These are phyloP conservation scores for Drosophila vallismaia DNA, from an alignment of 2,888 invertebrate species.

Conservation along the genomic window DNA sequence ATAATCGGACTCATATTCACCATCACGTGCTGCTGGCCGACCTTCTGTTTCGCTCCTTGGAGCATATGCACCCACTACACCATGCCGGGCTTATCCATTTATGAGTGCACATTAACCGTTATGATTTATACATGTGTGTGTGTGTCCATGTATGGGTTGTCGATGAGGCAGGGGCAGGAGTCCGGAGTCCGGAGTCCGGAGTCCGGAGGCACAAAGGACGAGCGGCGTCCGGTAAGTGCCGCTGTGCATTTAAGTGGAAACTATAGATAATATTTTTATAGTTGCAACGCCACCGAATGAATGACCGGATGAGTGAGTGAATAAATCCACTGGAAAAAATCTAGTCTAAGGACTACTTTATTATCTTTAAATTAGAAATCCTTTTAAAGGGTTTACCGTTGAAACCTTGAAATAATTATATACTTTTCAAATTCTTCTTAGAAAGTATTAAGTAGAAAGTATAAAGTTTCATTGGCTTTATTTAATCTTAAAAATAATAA, in stretches of 20 bases:
- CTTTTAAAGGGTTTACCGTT: too few species aligned
- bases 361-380: too few species aligned
- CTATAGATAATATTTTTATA: constrained; percentile 82
- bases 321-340: constrained; percentile 2
- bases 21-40: constrained; percentile 8
- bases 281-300: constrained; percentile 50
- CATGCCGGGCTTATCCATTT: constrained; percentile 68
- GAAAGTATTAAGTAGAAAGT: too few species aligned
- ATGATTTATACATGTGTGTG: constrained; percentile 72
- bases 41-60: constrained; percentile 14
- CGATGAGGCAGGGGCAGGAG: constrained; percentile 4
- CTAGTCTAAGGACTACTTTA: too few species aligned
- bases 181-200: too few species aligned
- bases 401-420: too few species aligned
- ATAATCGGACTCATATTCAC: constrained; percentile 28
- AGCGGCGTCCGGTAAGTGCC: constrained; percentile 76
- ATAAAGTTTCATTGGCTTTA: too few species aligned
- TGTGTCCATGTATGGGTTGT: not conserved
- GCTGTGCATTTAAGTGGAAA: constrained; percentile 83
- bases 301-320: constrained; percentile 31
- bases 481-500: too few species aligned
- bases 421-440: too few species aligned
- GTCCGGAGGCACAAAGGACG: constrained; percentile 5
- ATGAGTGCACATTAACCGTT: constrained; percentile 76
- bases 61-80: constrained; percentile 55